phyloP scores from a whole-genome alignment of 2,888 invertebrate species.

The Callosobruchus maculatus region DNA sequence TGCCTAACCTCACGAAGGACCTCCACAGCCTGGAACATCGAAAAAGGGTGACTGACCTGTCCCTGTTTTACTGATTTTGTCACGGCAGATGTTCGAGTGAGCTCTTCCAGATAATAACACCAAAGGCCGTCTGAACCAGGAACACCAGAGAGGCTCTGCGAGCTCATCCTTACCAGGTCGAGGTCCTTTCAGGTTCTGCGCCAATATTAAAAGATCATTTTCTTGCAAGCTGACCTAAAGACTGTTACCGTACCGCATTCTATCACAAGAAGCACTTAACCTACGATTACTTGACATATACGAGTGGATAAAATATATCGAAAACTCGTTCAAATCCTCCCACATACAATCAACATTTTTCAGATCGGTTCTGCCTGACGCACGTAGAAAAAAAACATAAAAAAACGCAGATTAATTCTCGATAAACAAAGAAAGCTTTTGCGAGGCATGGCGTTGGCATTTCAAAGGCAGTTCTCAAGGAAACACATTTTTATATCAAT shows the following conservation, averaged over 20 bases:
- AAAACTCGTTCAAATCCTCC: background rate
- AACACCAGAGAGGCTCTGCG: too few species aligned
- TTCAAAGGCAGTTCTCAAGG: conserved; percentile 23
- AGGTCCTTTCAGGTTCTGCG: too few species aligned
- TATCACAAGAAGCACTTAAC: background rate
- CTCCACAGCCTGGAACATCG: too few species aligned
- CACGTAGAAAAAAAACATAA: conserved; percentile 7
- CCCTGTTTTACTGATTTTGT: too few species aligned
- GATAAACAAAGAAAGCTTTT: conserved; percentile 15
- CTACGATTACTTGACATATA: background rate
- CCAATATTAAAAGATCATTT: too few species aligned
- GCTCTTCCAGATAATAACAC: too few species aligned
- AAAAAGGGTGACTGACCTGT: too few species aligned
- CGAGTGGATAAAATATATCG: background rate
- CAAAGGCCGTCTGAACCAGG: too few species aligned
- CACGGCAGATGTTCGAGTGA: too few species aligned
- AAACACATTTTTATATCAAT: conserved; percentile 18
- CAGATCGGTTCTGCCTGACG: conserved; percentile 5
- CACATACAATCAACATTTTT: background rate
- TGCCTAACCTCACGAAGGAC: too few species aligned
- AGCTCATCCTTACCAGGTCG: too few species aligned
- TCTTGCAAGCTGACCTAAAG: background rate
- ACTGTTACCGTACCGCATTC: background rate
- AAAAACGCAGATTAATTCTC: conserved; percentile 8
- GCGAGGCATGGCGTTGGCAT: conserved; percentile 12